A percentile compares a stretch with the other conserved stretches of the same genome.
These are phyloP conservation scores for Prunella himalayana DNA, from an alignment of 2,113 vertebrate species.

Conservation along the genomic window DNA sequence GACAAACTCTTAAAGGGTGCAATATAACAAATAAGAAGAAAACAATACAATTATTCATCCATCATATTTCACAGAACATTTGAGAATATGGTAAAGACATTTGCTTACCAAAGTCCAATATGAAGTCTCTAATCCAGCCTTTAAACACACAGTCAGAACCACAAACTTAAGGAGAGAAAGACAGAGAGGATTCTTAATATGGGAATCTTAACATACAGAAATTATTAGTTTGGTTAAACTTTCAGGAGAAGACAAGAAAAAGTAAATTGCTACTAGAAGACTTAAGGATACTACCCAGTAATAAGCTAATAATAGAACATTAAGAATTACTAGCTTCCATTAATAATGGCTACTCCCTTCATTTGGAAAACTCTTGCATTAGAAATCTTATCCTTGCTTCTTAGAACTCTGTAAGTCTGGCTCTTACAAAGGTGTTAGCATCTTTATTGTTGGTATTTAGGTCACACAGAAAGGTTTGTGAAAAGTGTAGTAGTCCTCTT, in stretches of 20 bases:
- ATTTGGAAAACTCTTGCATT: not conserved
- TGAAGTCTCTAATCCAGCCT: slow-evolving; percentile 95
- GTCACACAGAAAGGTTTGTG: not conserved
- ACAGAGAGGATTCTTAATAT: not conserved
- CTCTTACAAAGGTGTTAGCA: not conserved
- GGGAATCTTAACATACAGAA: not conserved
- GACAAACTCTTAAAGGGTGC: not conserved
- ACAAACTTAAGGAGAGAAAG: slow-evolving; percentile 82
- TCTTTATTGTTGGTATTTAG: not conserved
- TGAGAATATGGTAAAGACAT: not conserved
- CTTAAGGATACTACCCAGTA: not conserved
- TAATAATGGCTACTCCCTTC: not conserved
- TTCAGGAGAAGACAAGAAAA: not conserved
- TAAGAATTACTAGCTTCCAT: not conserved
- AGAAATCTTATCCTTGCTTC: not conserved
- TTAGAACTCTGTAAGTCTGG: not conserved
- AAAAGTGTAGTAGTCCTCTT: not conserved
- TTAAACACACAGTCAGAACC: slow-evolving; percentile 98
- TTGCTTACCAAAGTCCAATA: slow-evolving; percentile 94
- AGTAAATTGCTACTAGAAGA: not conserved
- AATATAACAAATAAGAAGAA: not conserved
- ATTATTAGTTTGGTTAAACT: not conserved
- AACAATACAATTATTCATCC: not conserved
- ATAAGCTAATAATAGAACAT: not conserved
- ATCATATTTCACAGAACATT: not conserved